Conservation (phyloP, 2,797 vertebrate genomes). For the Vireo griseus region DNA sequence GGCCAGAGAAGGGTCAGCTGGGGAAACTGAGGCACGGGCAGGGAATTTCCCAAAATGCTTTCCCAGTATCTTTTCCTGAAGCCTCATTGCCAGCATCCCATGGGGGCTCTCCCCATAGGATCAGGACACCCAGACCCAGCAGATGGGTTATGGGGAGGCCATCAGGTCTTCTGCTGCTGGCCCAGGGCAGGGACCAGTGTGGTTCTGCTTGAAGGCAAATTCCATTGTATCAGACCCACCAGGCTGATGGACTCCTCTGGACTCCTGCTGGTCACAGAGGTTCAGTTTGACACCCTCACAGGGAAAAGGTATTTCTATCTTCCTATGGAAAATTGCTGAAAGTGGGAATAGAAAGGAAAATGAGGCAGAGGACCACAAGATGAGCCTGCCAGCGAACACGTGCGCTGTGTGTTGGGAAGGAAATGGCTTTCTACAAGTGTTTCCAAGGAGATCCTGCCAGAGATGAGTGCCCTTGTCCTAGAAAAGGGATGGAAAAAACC, state of each 20-base stretch:
- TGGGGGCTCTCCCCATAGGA: fast-evolving
- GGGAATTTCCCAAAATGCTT: neutral
- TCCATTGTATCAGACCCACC: fast-evolving
- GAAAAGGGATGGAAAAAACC: neutral
- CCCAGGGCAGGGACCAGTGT: neutral
- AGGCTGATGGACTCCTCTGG: fast-evolving
- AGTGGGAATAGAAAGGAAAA: neutral
- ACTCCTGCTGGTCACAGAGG: neutral
- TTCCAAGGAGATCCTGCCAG: constrained; percentile 34
- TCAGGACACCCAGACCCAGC: neutral
- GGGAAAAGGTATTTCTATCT: neutral
- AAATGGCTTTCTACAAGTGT: neutral
- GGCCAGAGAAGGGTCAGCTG: neutral
- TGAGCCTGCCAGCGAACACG: fast-evolving
- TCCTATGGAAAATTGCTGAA: neutral
- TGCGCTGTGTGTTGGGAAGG: neutral
- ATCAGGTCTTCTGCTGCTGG: neutral
- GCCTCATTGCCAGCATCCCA: neutral
- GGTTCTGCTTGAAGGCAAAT: neutral
- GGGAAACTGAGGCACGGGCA: neutral
- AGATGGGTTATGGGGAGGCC: neutral
- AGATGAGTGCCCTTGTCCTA: neutral
- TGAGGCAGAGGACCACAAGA: neutral
- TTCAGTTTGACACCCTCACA: fast-evolving
- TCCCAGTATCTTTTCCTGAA: fast-evolving